Conservation (phyloP, 2,797 vertebrate species). For the Labroides dimidiatus region DNA sequence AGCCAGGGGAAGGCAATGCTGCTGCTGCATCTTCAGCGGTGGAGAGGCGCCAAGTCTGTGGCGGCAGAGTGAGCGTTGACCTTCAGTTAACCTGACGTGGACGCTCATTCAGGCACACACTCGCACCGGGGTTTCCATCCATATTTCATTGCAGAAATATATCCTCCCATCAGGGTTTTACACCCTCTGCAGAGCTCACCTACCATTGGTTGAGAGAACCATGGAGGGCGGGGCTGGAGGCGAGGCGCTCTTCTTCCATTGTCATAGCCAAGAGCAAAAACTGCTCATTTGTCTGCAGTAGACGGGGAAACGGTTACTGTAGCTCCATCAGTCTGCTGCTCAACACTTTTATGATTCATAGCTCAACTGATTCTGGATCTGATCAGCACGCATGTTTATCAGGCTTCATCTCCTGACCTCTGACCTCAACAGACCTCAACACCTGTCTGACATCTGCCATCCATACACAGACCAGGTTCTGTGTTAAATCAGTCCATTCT, state of each 20-base stretch:
- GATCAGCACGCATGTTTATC: constrained; percentile 1
- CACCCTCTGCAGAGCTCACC: constrained; percentile 69
- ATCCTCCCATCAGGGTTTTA: constrained; percentile 72
- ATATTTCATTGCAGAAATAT: constrained; percentile 83
- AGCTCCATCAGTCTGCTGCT: neutral
- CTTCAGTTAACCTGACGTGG: constrained; percentile 75
- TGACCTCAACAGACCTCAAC: constrained; percentile 16
- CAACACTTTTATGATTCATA: constrained; percentile 18
- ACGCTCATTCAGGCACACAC: constrained; percentile 41
- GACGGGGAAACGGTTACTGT: neutral
- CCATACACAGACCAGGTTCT: constrained; percentile 42
- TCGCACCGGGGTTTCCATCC: constrained; percentile 68
- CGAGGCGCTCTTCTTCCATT: constrained; percentile 54
- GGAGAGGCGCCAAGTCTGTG: constrained; percentile 79
- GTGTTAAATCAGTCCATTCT: no score
- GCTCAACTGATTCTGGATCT: constrained; percentile 17
- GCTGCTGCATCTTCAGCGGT: constrained; percentile 53
- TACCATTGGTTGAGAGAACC: constrained; percentile 53
- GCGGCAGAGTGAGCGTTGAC: constrained; percentile 78
- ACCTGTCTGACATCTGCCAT: constrained; percentile 61
- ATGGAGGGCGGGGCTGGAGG: constrained; percentile 27
- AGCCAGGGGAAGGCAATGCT: constrained; percentile 38
- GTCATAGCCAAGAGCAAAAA: constrained; percentile 65
- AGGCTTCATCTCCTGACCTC: constrained; percentile 31
- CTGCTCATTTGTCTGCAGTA: constrained; percentile 44